Conservation (phyloP, 1,140 invertebrate genomes). For the Cydia strobilella region DNA sequence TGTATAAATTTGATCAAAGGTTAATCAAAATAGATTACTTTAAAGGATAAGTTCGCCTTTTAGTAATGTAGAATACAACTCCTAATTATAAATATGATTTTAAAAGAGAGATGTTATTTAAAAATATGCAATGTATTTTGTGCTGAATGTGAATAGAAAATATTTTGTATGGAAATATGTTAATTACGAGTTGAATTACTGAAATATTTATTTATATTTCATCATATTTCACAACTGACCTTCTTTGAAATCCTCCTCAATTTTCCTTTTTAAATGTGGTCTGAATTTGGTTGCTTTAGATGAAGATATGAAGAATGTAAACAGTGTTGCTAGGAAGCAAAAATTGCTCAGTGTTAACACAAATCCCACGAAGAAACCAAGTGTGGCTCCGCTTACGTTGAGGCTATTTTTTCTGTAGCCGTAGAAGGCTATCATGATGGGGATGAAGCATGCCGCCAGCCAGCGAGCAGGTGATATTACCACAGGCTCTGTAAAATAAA, state of each 20-base stretch:
- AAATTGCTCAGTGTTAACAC: slow-evolving; percentile 90
- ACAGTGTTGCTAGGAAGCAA: slow-evolving; percentile 86
- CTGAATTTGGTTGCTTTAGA: slow-evolving; percentile 92
- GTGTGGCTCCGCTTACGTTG: slow-evolving; percentile 84
- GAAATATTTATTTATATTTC: too few relatives aligned
- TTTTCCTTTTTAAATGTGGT: slow-evolving; percentile 84
- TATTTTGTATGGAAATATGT: too few relatives aligned
- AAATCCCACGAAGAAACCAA: slow-evolving; percentile 89
- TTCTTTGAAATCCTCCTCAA: slow-evolving; percentile 92
- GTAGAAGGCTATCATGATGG: slow-evolving; percentile 84
- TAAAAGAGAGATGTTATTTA: too few relatives aligned
- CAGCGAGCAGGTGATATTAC: slow-evolving; percentile 88
- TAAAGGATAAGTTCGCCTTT: too few relatives aligned
- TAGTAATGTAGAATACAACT: too few relatives aligned
- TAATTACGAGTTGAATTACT: too few relatives aligned
- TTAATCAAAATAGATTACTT: too few relatives aligned
- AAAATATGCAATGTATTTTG: too few relatives aligned
- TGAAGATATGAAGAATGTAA: slow-evolving; percentile 90
- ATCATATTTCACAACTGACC: slow-evolving; percentile 63
- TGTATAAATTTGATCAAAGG: too few relatives aligned
- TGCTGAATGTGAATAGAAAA: too few relatives aligned
- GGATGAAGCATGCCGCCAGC: slow-evolving; percentile 85
- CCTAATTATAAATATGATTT: too few relatives aligned
- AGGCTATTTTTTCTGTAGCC: slow-evolving; percentile 86
- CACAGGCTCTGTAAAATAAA: slow-evolving; percentile 80